Percentiles rank a stretch among this genome's conserved stretches.
phyloP scores from a whole-genome alignment of 2,113 vertebrate species.

The Oncorhynchus kisutch region DNA sequence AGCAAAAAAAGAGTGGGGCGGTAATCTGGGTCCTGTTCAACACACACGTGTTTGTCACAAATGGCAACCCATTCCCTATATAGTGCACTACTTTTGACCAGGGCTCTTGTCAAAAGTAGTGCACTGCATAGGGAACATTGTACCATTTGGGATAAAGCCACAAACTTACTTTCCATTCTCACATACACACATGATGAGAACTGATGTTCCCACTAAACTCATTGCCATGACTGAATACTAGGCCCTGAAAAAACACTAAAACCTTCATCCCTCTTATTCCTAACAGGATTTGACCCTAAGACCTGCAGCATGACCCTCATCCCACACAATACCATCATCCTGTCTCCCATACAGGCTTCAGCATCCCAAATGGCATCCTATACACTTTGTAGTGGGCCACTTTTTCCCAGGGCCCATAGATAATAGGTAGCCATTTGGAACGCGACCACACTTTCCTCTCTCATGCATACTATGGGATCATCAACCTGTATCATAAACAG shows the following conservation, averaged over 20 bases:
- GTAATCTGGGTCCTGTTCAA: slow-evolving; percentile 25
- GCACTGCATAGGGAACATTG: no score
- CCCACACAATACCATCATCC: slow-evolving; percentile 62
- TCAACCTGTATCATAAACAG: no score
- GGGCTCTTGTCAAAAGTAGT: no score
- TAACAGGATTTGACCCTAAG: slow-evolving; percentile 78
- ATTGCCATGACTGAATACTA: slow-evolving; percentile 41
- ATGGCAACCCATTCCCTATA: not conserved
- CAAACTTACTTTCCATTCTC: slow-evolving; percentile 3
- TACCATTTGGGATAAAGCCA: not conserved
- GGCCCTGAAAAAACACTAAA: slow-evolving; percentile 44
- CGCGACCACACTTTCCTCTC: no score
- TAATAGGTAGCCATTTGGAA: no score
- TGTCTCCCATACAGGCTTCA: slow-evolving; percentile 52
- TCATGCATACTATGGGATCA: no score
- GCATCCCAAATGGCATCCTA: no score
- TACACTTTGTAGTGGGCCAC: no score
- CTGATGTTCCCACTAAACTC: slow-evolving; percentile 30
- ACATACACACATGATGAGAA: not conserved
- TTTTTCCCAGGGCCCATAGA: slow-evolving; percentile 6
- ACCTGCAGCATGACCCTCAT: slow-evolving; percentile 64
- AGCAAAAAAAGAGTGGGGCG: slow-evolving; percentile 12
- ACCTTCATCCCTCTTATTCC: slow-evolving; percentile 66
- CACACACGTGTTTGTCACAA: not conserved
- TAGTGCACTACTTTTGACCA: no score